Evolutionary conservation across 2,113 vertebrate species (phyloP).

Genomic region (Alosa alosa): DNA sequence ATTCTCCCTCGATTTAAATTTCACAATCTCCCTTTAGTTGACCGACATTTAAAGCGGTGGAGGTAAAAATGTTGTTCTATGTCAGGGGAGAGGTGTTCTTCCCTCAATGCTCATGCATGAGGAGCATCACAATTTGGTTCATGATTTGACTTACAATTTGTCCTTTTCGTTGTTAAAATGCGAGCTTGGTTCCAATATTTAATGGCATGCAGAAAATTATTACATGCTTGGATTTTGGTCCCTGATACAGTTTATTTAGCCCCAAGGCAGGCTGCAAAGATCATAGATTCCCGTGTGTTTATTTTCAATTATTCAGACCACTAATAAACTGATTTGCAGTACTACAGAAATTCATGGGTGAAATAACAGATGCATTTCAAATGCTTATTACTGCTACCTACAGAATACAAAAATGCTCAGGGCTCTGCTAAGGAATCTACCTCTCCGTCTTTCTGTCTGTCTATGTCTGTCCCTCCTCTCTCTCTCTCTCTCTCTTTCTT

Average conservation of each 20-base stretch:
- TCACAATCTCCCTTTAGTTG: not conserved
- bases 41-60: not conserved
- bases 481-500: slow-evolving; percentile 62
- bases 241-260: not conserved
- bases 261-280: not conserved
- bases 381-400: not conserved
- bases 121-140: not conserved
- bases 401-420: slow-evolving; percentile 5
- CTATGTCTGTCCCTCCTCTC: slow-evolving; percentile 43
- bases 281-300: not conserved
- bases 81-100: not conserved
- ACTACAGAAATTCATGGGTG: not conserved
- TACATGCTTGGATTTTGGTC: not conserved
- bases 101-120: not conserved
- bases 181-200: not conserved
- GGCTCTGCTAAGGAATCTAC: slow-evolving; percentile 64
- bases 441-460: slow-evolving; percentile 38
- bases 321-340: slow-evolving; percentile 3
- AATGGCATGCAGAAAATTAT: not conserved
- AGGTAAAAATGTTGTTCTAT: not conserved
- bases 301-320: slow-evolving; percentile 6
- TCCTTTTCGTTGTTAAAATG: not conserved
- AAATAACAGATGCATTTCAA: slow-evolving; percentile 11
- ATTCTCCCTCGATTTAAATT: not conserved
- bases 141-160: slow-evolving; percentile 1